Conservation (phyloP, 2,888 invertebrate species). For the Malacosoma neustria region DNA sequence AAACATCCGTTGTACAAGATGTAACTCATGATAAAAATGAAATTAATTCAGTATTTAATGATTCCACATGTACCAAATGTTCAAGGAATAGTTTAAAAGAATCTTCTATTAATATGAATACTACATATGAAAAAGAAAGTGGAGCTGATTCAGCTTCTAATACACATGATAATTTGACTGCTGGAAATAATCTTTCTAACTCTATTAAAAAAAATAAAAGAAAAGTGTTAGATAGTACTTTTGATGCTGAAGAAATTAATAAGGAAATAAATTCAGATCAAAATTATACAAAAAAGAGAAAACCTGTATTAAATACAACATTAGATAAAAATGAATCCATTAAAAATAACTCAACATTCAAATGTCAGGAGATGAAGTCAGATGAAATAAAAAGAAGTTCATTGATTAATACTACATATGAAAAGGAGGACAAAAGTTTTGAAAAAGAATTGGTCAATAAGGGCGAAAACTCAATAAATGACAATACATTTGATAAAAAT, state of each 20-base stretch:
- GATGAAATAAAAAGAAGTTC: slow-evolving; percentile 1
- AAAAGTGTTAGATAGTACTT: background rate
- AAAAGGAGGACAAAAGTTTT: slow-evolving; percentile 15
- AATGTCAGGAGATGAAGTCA: slow-evolving; percentile 7
- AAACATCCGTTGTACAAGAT: too few species aligned
- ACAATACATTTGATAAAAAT: too few species aligned
- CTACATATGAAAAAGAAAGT: slow-evolving; percentile 12
- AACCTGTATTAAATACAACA: background rate
- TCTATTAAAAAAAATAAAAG: background rate
- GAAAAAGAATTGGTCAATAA: slow-evolving; percentile 8
- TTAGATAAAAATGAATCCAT: slow-evolving; percentile 2
- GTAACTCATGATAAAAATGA: slow-evolving; percentile 1
- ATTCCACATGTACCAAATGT: background rate
- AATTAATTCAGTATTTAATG: background rate
- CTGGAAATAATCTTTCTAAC: too few species aligned
- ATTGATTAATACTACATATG: slow-evolving; percentile 14
- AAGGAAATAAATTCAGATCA: background rate
- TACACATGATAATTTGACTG: too few species aligned
- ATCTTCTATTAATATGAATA: slow-evolving; percentile 6
- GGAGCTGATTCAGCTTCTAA: too few species aligned
- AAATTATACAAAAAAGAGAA: background rate
- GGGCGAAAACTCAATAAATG: background rate
- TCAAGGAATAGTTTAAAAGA: background rate
- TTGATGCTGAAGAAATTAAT: background rate
- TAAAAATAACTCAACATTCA: slow-evolving; percentile 7